Evolutionary conservation across 2,888 invertebrate species (phyloP).

Genomic region (Drosophila neonasuta): DNA sequence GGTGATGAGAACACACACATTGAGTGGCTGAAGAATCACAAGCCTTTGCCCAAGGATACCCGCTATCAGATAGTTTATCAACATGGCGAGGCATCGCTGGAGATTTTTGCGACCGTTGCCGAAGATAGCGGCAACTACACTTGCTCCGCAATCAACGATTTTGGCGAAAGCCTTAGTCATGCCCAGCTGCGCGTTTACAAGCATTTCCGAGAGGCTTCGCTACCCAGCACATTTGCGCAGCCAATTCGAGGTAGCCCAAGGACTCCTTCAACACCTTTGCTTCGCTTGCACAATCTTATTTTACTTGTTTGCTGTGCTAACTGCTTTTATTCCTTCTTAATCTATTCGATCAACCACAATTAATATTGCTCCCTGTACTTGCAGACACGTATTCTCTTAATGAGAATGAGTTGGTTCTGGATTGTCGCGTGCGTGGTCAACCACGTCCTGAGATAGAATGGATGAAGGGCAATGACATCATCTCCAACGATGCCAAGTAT

Average conservation of each 20-base stretch:
- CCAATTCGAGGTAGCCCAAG: slow-evolving; percentile 86
- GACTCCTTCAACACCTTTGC: slow-evolving; percentile 1
- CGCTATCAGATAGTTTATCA: slow-evolving; percentile 85
- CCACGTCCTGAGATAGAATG: slow-evolving; percentile 89
- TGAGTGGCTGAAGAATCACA: slow-evolving; percentile 89
- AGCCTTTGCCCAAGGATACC: slow-evolving; percentile 83
- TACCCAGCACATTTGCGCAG: slow-evolving; percentile 89
- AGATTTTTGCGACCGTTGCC: slow-evolving; percentile 86
- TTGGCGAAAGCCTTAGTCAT: slow-evolving; percentile 88
- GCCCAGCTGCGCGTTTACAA: slow-evolving; percentile 89
- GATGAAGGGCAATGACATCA: slow-evolving; percentile 87
- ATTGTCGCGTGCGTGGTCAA: slow-evolving; percentile 90
- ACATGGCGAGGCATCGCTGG: slow-evolving; percentile 87
- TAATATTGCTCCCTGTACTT: slow-evolving; percentile 18
- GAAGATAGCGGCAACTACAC: slow-evolving; percentile 91
- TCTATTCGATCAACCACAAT: not conserved
- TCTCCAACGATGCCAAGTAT: slow-evolving; percentile 84
- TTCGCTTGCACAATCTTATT: slow-evolving; percentile 22
- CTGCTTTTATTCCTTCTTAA: slow-evolving; percentile 37
- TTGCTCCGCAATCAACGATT: slow-evolving; percentile 89
- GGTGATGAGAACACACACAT: slow-evolving; percentile 85
- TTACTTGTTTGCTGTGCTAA: slow-evolving; percentile 47
- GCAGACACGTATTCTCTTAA: slow-evolving; percentile 88
- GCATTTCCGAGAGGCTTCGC: slow-evolving; percentile 87
- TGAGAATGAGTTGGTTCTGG: slow-evolving; percentile 89